Percentiles rank a stretch among this genome's conserved stretches.
phyloP scores from a whole-genome alignment of 2,888 invertebrate genomes.

The Brenthis ino region DNA sequence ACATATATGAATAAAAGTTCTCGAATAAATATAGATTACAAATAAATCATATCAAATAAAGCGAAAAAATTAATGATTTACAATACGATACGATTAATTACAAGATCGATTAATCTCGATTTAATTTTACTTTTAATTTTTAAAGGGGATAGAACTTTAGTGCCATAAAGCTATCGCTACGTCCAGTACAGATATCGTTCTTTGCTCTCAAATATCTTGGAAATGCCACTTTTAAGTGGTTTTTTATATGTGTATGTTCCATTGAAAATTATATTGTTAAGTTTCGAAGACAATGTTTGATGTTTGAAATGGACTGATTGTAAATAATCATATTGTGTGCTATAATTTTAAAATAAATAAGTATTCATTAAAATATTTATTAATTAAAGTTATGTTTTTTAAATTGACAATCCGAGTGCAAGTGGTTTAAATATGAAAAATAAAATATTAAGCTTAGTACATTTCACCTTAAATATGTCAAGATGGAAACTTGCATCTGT shows the following conservation, averaged over 20 bases:
- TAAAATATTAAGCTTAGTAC: too few species aligned
- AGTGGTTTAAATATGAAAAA: background rate
- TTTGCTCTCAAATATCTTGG: too few species aligned
- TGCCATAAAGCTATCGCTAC: too few species aligned
- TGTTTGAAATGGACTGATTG: constrained; percentile 15
- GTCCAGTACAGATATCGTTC: too few species aligned
- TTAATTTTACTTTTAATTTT: background rate
- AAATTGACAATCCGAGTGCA: background rate
- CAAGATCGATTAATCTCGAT: background rate
- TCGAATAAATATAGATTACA: background rate
- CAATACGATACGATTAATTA: background rate
- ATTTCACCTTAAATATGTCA: too few species aligned
- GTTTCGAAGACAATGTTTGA: constrained; percentile 1
- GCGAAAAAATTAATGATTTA: too few species aligned
- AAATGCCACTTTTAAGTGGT: too few species aligned
- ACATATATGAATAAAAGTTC: background rate
- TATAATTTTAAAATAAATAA: background rate
- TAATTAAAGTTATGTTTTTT: background rate
- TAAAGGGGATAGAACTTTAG: too few species aligned
- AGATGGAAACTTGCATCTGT: background rate
- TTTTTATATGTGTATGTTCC: too few species aligned
- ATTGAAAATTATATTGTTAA: background rate
- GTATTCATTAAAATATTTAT: constrained; percentile 9
- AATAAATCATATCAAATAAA: background rate
- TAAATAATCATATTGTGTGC: constrained; percentile 3